Conservation (phyloP, 2,888 invertebrate genomes). For the Lithophane semibrunnea region DNA sequence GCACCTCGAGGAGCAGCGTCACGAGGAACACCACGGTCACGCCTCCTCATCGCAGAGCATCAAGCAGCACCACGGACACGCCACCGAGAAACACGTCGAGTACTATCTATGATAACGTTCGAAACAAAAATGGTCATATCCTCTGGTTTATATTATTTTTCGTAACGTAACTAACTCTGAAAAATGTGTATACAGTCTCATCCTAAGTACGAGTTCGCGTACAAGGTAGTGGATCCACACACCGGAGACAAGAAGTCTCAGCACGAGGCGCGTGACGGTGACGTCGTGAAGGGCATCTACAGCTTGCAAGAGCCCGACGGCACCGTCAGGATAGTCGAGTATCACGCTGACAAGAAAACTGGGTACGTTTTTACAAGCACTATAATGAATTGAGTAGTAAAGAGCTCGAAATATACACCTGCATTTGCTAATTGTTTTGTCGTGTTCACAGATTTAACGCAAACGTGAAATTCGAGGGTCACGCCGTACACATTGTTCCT, state of each 20-base stretch:
- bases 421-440: neutral
- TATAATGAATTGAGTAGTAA: neutral
- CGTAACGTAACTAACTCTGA: neutral
- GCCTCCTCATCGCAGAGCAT: constrained; percentile 68
- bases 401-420: neutral
- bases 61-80: constrained; percentile 66
- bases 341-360: constrained; percentile 83
- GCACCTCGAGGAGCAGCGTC: constrained; percentile 32
- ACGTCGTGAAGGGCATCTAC: constrained; percentile 90
- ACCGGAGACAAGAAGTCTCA: constrained; percentile 89
- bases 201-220: constrained; percentile 86
- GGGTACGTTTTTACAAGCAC: constrained; percentile 29
- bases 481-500: constrained; percentile 63
- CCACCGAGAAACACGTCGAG: constrained; percentile 66
- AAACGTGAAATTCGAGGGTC: constrained; percentile 63
- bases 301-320: constrained; percentile 85
- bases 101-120: constrained; percentile 64
- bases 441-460: constrained; percentile 62
- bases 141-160: neutral
- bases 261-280: constrained; percentile 87
- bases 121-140: neutral
- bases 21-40: constrained; percentile 50
- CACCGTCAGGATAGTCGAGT: constrained; percentile 84
- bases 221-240: constrained; percentile 86
- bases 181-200: constrained; percentile 68